Percentiles rank a stretch among this genome's conserved stretches.
These are phyloP conservation scores for Elephantulus edwardii DNA, from an alignment of 2,113 vertebrate species.

Conservation along the genomic window DNA sequence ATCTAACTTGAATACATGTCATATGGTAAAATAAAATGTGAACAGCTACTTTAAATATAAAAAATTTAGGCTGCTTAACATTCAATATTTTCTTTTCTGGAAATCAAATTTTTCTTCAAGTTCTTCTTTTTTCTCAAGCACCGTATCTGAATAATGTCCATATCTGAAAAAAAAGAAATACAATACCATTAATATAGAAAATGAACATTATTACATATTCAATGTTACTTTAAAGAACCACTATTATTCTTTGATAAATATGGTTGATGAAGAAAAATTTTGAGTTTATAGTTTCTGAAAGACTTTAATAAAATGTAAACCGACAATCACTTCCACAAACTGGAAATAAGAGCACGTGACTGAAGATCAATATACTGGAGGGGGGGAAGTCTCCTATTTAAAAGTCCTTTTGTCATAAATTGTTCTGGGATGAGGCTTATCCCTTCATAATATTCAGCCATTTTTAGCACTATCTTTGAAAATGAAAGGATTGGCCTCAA, in stretches of 20 bases:
- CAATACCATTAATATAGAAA: slow-evolving; percentile 12
- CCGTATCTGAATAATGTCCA: neutral
- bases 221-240: neutral
- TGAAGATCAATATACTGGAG: neutral
- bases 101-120: neutral
- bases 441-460: neutral
- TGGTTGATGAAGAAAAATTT: neutral
- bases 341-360: slow-evolving; percentile 7
- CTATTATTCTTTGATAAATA: slow-evolving; percentile 38
- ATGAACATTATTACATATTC: neutral
- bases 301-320: neutral
- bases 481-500: neutral
- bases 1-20: slow-evolving; percentile 28
- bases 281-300: slow-evolving; percentile 28
- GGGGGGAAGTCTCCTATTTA: slow-evolving; percentile 18
- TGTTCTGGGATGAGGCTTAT: neutral
- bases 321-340: neutral
- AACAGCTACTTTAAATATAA: slow-evolving; percentile 63
- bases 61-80: slow-evolving; percentile 46
- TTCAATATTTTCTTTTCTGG: slow-evolving; percentile 45
- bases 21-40: slow-evolving; percentile 50
- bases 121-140: neutral
- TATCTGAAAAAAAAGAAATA: neutral
- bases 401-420: neutral
- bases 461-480: neutral